A percentile compares a stretch with the other conserved stretches of the same genome.
phyloP scores from a whole-genome alignment of 2,797 vertebrate genomes.

The Urocyon cinereoargenteus region DNA sequence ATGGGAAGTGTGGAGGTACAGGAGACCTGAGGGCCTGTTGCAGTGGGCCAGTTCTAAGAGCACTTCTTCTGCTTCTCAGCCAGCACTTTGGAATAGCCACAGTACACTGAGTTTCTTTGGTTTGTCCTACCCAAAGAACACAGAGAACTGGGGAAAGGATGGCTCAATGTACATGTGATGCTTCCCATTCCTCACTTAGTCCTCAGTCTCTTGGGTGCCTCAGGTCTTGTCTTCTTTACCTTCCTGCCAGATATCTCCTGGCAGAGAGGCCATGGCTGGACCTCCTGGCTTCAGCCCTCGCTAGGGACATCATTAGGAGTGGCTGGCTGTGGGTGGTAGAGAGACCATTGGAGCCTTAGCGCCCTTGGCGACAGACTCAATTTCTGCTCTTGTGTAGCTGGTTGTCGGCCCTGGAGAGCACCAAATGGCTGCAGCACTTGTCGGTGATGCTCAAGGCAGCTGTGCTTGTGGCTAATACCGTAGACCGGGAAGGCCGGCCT shows the following conservation, averaged over 20 bases:
- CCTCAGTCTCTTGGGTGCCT: not conserved
- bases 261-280: not conserved
- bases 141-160: slow-evolving; percentile 20
- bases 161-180: not conserved
- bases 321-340: not conserved
- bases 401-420: slow-evolving; percentile 98
- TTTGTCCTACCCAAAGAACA: slow-evolving; percentile 59
- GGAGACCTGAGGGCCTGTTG: not conserved
- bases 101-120: slow-evolving; percentile 47
- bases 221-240: not conserved
- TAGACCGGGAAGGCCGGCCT: slow-evolving; percentile 96
- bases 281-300: slow-evolving; percentile 28
- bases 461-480: slow-evolving; percentile 94
- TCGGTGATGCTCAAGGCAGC: slow-evolving; percentile 99
- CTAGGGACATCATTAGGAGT: not conserved
- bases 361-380: not conserved
- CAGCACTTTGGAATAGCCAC: not conserved
- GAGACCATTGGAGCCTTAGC: not conserved
- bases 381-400: slow-evolving; percentile 89
- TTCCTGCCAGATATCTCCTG: slow-evolving; percentile 19
- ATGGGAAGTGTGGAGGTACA: not conserved
- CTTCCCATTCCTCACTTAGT: not conserved
- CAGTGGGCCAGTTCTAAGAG: slow-evolving; percentile 10
- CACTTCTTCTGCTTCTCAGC: not conserved
- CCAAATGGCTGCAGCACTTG: slow-evolving; percentile 99